Conservation (phyloP, 2,888 invertebrate genomes). For the Conops quadrifasciatus region DNA sequence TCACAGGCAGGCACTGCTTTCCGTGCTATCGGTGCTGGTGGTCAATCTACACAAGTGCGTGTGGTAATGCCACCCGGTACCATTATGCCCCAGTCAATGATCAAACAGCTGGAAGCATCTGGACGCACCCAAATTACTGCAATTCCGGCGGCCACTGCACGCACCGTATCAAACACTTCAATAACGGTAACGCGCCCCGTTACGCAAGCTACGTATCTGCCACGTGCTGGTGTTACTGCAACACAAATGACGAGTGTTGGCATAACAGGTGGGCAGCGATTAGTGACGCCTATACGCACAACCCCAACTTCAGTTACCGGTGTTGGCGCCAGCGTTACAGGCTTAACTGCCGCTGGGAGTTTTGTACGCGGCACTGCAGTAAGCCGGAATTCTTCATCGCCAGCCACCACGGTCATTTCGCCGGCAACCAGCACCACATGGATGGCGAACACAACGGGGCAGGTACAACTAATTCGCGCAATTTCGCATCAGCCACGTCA, state of each 20-base stretch:
- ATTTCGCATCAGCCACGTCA: slow-evolving; percentile 61
- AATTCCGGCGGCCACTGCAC: slow-evolving; percentile 55
- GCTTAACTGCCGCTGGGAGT: slow-evolving; percentile 53
- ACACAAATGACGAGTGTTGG: slow-evolving; percentile 57
- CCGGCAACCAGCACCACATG: slow-evolving; percentile 60
- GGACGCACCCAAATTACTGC: slow-evolving; percentile 64
- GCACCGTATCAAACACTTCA: slow-evolving; percentile 64
- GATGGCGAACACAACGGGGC: slow-evolving; percentile 60
- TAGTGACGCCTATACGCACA: slow-evolving; percentile 60
- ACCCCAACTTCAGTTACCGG: slow-evolving; percentile 51
- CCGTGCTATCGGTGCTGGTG: slow-evolving; percentile 56
- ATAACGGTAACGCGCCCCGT: slow-evolving; percentile 64
- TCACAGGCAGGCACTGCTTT: slow-evolving; percentile 58
- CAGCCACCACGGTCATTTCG: slow-evolving; percentile 62
- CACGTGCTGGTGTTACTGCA: slow-evolving; percentile 61
- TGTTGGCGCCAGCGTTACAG: slow-evolving; percentile 50
- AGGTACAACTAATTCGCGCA: slow-evolving; percentile 63
- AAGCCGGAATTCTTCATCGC: slow-evolving; percentile 55
- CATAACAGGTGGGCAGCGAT: slow-evolving; percentile 55
- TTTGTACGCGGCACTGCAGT: slow-evolving; percentile 60
- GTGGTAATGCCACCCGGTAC: slow-evolving; percentile 61
- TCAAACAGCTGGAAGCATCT: slow-evolving; percentile 67
- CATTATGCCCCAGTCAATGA: slow-evolving; percentile 67
- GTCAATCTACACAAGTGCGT: slow-evolving; percentile 62
- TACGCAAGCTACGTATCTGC: slow-evolving; percentile 61